A percentile compares a stretch with the other conserved stretches of the same genome.
phyloP scores from a whole-genome alignment of 2,113 vertebrate species.

The Tetrao urogallus region DNA sequence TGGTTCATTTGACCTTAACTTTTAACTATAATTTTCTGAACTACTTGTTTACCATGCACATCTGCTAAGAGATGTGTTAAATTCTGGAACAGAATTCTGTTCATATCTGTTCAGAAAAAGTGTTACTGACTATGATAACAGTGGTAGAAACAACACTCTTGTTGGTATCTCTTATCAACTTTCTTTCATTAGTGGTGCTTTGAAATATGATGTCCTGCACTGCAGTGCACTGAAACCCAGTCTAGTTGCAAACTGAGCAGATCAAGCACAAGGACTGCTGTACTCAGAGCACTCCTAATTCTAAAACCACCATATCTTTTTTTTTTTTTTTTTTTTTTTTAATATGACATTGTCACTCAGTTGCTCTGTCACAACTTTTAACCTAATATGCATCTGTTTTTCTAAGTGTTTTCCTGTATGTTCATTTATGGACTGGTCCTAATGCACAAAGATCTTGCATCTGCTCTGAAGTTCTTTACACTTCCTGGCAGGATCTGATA shows the following conservation, averaged over 20 bases:
- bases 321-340: neutral
- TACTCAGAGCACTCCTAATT: neutral
- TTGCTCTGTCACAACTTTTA: neutral
- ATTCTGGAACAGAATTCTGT: neutral
- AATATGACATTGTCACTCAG: neutral
- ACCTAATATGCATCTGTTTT: neutral
- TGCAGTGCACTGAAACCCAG: neutral
- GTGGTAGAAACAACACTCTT: neutral
- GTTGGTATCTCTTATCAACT: neutral
- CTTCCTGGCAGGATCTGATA: conserved; percentile 49
- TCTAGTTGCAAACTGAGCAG: neutral
- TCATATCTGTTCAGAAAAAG: neutral
- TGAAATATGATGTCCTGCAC: neutral
- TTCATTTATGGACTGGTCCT: conserved; percentile 15
- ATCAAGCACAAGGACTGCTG: neutral
- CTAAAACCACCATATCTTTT: neutral
- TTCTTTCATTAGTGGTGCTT: neutral
- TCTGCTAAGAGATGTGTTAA: neutral
- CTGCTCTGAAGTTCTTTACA: neutral
- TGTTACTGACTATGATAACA: neutral
- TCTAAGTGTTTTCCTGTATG: neutral
- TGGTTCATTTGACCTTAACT: rapidly evolving
- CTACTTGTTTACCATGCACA: neutral
- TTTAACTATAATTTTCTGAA: neutral
- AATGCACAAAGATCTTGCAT: neutral